A percentile compares a stretch with the other conserved stretches of the same genome.
Conservation (phyloP, 2,888 invertebrate genomes). For the Saturnia pavonia region DNA sequence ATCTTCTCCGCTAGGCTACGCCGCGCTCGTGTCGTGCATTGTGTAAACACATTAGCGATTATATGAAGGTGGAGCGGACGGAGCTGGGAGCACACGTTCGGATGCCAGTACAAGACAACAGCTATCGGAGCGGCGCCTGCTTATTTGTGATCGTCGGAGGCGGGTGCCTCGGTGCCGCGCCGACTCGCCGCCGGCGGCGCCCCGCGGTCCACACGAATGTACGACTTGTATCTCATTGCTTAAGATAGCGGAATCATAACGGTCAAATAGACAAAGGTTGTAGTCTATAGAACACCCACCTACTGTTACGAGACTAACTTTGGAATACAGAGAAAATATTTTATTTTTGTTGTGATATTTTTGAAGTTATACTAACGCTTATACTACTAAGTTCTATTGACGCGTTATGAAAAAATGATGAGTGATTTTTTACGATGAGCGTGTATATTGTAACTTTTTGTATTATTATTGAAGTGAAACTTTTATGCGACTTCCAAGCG, state of each 20-base stretch:
- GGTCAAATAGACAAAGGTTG: not conserved
- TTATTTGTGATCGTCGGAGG: constrained; percentile 26
- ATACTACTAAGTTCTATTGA: too few species aligned
- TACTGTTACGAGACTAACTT: not conserved
- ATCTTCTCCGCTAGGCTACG: not conserved
- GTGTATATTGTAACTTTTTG: too few species aligned
- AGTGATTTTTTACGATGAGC: too few species aligned
- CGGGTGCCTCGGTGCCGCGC: constrained; percentile 49
- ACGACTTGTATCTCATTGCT: constrained; percentile 11
- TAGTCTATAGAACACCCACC: not conserved
- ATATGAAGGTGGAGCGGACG: not conserved
- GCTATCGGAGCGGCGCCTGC: constrained; percentile 24
- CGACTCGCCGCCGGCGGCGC: constrained; percentile 46
- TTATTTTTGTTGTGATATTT: not conserved
- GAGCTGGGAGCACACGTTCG: constrained; percentile 24
- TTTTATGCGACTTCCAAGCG: too few species aligned
- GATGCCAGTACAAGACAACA: constrained; percentile 35
- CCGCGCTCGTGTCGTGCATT: not conserved
- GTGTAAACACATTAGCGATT: constrained; percentile 12
- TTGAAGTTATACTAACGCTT: too few species aligned
- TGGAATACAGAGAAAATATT: not conserved
- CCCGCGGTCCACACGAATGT: constrained; percentile 48
- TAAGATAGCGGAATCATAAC: not conserved
- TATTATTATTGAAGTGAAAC: too few species aligned
- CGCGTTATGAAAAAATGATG: too few species aligned